Conservation (phyloP, 2,113 vertebrate species). For the Sorex fumeus region DNA sequence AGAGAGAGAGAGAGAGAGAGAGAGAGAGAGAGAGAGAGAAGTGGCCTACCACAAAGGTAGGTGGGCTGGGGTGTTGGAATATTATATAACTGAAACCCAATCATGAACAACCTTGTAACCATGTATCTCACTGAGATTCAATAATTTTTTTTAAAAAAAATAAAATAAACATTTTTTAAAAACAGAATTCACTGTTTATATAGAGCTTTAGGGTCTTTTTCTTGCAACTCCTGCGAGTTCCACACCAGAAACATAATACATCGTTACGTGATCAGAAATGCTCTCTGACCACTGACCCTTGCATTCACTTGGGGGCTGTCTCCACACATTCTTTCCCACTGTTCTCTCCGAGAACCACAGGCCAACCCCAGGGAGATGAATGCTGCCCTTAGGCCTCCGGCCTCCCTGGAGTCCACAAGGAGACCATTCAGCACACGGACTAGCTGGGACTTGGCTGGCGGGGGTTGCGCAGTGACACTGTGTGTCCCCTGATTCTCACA, state of each 20-base stretch:
- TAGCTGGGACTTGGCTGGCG: constrained; percentile 35
- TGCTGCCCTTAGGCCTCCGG: neutral
- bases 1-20: no score
- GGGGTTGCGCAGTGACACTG: neutral
- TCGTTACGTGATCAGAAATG: neutral
- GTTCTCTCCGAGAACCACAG: neutral
- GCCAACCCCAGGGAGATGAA: neutral
- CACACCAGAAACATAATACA: neutral
- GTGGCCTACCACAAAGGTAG: no score
- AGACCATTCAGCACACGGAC: no score
- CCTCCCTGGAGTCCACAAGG: neutral
- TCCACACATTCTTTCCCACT: neutral
- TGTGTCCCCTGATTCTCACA: constrained; percentile 35
- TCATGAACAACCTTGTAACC: no score
- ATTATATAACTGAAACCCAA: no score
- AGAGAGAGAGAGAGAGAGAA: no score
- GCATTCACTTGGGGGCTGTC: neutral
- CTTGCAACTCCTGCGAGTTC: neutral
- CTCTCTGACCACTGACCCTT: neutral
- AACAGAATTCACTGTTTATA: no score
- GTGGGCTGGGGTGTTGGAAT: no score
- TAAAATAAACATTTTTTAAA: no score
- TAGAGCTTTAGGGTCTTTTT: neutral
- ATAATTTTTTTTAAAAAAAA: no score
- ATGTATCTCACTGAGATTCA: no score